Conservation (phyloP, 1,140 invertebrate genomes). For the Caerostris extrusa region DNA sequence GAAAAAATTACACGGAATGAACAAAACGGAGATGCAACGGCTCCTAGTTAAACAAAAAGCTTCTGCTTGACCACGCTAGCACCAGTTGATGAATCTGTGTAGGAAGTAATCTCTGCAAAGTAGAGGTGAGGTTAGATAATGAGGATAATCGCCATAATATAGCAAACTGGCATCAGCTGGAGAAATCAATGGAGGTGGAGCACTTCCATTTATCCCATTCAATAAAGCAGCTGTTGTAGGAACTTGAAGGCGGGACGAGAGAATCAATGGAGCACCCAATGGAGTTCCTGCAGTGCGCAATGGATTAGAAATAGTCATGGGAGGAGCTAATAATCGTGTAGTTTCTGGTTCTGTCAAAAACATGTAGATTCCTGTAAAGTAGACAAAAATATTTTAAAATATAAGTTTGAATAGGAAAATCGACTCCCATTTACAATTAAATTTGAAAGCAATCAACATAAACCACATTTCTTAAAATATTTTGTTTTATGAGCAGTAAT, state of each 20-base stretch:
- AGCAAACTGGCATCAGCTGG: conserved; percentile 84
- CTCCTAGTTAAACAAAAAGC: not conserved
- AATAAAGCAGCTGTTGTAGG: conserved; percentile 86
- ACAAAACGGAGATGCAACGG: conserved; percentile 39
- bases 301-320: conserved; percentile 84
- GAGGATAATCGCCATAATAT: conserved; percentile 90
- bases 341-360: conserved; percentile 75
- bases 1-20: conserved; percentile 57
- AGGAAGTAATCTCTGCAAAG: conserved; percentile 91
- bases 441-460: not conserved
- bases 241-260: conserved; percentile 91
- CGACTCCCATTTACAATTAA: not conserved
- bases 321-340: conserved; percentile 85
- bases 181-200: conserved; percentile 81
- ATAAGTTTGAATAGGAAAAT: not conserved
- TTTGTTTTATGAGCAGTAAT: not conserved
- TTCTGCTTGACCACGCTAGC: conserved; percentile 87
- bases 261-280: conserved; percentile 88
- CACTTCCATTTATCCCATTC: conserved; percentile 87
- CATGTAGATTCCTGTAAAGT: conserved; percentile 76
- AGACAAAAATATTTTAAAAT: not conserved
- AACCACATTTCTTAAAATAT: not conserved
- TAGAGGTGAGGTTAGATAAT: conserved; percentile 91
- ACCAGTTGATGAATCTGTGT: conserved; percentile 90
- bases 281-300: conserved; percentile 87